Evolutionary conservation across 2,888 invertebrate species (phyloP).

Genomic region (Gibbula magus): DNA sequence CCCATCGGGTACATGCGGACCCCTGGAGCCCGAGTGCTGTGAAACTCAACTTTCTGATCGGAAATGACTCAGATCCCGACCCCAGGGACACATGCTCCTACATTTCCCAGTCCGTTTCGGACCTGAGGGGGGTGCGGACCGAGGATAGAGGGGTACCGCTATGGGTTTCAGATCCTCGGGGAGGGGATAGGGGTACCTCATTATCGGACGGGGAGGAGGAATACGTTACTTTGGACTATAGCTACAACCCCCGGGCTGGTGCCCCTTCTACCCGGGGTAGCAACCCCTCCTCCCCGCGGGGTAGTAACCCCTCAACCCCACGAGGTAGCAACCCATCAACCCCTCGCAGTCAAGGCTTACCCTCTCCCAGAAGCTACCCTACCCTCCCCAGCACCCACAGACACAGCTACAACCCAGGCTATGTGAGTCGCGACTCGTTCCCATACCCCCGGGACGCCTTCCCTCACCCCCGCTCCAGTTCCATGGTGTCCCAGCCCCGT

Average conservation of each 20-base stretch:
- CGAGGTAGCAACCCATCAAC: background rate
- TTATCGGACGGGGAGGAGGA: conserved; percentile 51
- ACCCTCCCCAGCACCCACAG: background rate
- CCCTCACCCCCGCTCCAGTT: background rate
- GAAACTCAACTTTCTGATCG: conserved; percentile 29
- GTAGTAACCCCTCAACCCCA: background rate
- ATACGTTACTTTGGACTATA: conserved; percentile 56
- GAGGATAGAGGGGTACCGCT: conserved; percentile 1
- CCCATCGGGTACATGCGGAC: conserved; percentile 26
- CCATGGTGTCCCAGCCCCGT: background rate
- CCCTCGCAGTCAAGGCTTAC: background rate
- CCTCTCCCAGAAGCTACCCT: background rate
- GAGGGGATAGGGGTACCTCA: background rate
- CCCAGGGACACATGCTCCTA: background rate
- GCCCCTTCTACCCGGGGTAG: background rate
- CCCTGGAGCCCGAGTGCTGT: conserved; percentile 38
- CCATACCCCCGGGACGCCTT: background rate
- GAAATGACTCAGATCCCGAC: conserved; percentile 23
- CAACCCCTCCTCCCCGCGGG: background rate
- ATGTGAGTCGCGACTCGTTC: background rate
- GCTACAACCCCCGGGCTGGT: conserved; percentile 34
- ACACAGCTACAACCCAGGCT: conserved; percentile 8
- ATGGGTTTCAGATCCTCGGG: background rate
- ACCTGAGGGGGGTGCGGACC: background rate
- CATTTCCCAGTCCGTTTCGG: background rate